Conservation (phyloP, 2,797 vertebrate genomes). For the Sebastes iracundus region DNA sequence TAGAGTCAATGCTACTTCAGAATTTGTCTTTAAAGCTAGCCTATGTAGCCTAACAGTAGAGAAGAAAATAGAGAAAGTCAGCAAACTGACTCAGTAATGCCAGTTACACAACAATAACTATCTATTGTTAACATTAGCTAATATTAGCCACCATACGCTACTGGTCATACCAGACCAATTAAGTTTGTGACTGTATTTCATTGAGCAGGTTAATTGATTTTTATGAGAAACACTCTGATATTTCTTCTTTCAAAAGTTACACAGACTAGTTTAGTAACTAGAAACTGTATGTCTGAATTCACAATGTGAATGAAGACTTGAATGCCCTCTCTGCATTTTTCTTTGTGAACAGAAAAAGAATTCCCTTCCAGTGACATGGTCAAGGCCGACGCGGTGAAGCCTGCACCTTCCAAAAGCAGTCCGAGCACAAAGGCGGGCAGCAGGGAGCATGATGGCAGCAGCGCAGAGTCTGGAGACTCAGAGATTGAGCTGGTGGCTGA, state of each 20-base stretch:
- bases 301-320: neutral
- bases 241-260: neutral
- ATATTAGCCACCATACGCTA: no score
- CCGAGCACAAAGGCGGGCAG: conserved; percentile 58
- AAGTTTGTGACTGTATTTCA: neutral
- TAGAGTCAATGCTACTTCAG: neutral
- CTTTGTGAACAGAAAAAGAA: conserved; percentile 85
- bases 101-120: neutral
- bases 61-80: neutral
- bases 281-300: neutral
- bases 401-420: conserved; percentile 72
- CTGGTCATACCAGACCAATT: neutral
- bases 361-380: conserved; percentile 88
- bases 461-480: conserved; percentile 94
- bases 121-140: no score
- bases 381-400: conserved; percentile 86
- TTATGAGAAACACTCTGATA: neutral
- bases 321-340: conserved; percentile 15
- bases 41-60: neutral
- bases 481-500: conserved; percentile 97
- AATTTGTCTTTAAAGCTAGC: neutral
- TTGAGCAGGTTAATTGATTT: neutral
- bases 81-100: no score
- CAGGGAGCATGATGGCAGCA: conserved; percentile 89
- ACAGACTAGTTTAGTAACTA: neutral